These are phyloP conservation scores for Nephrocerus scutellatus DNA, from an alignment of 2,888 invertebrate genomes.

Conservation along the genomic window DNA sequence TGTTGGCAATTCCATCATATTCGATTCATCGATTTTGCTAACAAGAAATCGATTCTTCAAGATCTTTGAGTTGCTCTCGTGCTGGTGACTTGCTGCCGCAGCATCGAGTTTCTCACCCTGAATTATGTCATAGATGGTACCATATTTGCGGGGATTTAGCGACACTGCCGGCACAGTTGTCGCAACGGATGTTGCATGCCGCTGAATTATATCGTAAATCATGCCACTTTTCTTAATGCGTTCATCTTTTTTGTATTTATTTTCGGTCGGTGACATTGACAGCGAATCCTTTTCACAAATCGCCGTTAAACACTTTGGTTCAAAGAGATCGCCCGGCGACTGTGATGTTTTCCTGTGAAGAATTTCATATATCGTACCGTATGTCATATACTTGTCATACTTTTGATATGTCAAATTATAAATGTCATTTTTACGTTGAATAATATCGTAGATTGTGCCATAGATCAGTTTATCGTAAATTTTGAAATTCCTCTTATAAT, in stretches of 20 bases:
- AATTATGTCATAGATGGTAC: conserved; percentile 47
- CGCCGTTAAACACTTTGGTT: conserved; percentile 42
- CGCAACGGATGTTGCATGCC: conserved; percentile 22
- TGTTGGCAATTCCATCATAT: conserved; percentile 10
- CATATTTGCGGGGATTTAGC: conserved; percentile 41
- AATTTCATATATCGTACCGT: conserved; percentile 48
- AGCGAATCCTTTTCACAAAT: conserved; percentile 37
- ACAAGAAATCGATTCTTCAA: conserved; percentile 41
- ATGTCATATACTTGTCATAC: conserved; percentile 48
- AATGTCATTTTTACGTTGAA: conserved; percentile 46
- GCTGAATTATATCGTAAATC: conserved; percentile 47
- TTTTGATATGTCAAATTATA: conserved; percentile 44
- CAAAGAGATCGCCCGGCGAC: conserved; percentile 33
- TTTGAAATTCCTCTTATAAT: conserved; percentile 42
- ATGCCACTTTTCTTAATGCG: conserved; percentile 35
- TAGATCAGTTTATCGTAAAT: conserved; percentile 47
- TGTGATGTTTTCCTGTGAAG: conserved; percentile 44
- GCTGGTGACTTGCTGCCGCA: conserved; percentile 12
- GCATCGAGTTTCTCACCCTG: conserved; percentile 37
- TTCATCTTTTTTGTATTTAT: conserved; percentile 17
- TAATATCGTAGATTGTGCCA: conserved; percentile 48
- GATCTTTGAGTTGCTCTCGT: conserved; percentile 16
- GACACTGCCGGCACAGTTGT: conserved; percentile 20
- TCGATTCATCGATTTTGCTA: conserved; percentile 42
- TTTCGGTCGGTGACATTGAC: conserved; percentile 11